Conservation (phyloP, 2,797 vertebrate genomes). For the Aldrovandia affinis region DNA sequence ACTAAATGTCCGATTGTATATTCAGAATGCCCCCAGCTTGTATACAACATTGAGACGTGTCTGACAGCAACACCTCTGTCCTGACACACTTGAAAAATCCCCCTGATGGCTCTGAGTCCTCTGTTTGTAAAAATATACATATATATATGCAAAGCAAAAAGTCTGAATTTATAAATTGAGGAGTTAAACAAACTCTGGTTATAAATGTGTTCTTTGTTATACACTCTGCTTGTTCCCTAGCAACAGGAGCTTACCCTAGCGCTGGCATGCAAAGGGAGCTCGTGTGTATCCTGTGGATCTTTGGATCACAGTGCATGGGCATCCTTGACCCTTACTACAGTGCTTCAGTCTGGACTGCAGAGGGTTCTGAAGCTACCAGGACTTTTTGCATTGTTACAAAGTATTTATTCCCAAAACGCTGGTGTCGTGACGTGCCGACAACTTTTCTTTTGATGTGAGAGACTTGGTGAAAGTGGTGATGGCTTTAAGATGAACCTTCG, state of each 20-base stretch:
- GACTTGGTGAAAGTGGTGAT: neutral
- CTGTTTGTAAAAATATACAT: slow-evolving; percentile 37
- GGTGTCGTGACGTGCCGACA: neutral
- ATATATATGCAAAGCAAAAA: slow-evolving; percentile 45
- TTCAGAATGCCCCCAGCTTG: slow-evolving; percentile 45
- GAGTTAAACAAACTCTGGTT: slow-evolving; percentile 36
- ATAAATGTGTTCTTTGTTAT: slow-evolving; percentile 2
- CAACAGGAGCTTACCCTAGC: neutral
- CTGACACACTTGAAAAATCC: slow-evolving; percentile 36
- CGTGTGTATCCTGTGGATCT: neutral
- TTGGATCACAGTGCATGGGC: neutral
- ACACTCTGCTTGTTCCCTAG: neutral
- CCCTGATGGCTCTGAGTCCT: slow-evolving; percentile 32
- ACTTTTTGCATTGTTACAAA: neutral
- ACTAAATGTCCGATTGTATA: slow-evolving; percentile 60
- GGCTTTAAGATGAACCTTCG: no score
- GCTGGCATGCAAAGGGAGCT: neutral
- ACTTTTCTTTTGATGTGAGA: neutral
- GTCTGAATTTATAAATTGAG: slow-evolving; percentile 43
- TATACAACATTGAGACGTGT: slow-evolving; percentile 35
- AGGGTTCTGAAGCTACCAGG: neutral
- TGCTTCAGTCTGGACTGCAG: neutral
- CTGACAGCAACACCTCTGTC: slow-evolving; percentile 26
- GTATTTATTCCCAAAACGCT: neutral
- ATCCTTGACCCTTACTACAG: neutral